These are phyloP conservation scores for Clytia hemisphaerica DNA, from an alignment of 30 jellyfish, hydroid and myxozoan genomes.

Conservation along the genomic window DNA sequence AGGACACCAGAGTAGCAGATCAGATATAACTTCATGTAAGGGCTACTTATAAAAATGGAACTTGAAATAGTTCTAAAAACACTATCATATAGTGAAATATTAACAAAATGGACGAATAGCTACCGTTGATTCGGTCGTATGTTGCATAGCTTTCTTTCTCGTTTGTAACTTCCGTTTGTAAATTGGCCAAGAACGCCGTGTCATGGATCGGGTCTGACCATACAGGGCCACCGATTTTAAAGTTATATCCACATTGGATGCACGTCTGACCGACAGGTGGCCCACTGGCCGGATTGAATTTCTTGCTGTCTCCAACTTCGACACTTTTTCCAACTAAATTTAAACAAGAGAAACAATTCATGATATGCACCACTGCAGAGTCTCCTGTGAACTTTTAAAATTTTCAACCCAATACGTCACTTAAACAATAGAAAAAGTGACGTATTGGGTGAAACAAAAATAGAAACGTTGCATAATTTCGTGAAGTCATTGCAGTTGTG, in stretches of 20 bases:
- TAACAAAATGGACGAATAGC: too few relatives aligned
- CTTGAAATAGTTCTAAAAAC: too few relatives aligned
- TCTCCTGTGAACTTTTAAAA: not conserved
- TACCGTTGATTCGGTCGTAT: constrained; percentile 68
- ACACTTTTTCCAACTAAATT: constrained; percentile 67
- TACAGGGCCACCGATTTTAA: constrained; percentile 90
- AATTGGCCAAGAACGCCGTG: constrained; percentile 41
- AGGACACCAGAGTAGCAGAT: too few relatives aligned
- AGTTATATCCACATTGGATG: constrained; percentile 67
- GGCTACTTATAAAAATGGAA: too few relatives aligned
- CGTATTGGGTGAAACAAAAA: too few relatives aligned
- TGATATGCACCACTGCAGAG: too few relatives aligned
- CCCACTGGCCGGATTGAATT: constrained; percentile 87
- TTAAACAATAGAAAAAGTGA: too few relatives aligned
- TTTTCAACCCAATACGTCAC: too few relatives aligned
- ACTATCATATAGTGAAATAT: too few relatives aligned
- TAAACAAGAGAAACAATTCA: not conserved
- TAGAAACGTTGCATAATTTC: too few relatives aligned
- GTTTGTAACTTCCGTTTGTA: constrained; percentile 25
- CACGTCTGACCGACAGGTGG: constrained; percentile 69
- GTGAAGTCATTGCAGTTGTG: too few relatives aligned
- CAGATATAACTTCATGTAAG: too few relatives aligned
- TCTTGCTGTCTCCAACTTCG: constrained; percentile 76
- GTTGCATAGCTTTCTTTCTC: constrained; percentile 53
- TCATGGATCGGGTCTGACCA: constrained; percentile 88